Conservation (phyloP, 2,113 vertebrate genomes). For the Scartelaos histophorus region DNA sequence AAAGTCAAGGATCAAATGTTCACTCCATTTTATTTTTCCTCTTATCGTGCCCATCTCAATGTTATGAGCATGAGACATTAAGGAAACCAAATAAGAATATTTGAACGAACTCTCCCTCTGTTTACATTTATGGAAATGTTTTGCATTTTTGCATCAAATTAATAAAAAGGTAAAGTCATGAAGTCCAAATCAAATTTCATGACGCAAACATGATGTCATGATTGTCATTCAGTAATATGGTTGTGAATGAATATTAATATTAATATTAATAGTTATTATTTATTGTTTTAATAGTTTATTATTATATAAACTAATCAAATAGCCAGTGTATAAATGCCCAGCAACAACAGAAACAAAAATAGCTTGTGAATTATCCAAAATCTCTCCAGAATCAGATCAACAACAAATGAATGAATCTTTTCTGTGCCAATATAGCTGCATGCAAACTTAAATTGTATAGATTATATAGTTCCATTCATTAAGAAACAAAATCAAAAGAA, state of each 20-base stretch:
- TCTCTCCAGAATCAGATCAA: background rate
- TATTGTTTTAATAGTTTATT: no score
- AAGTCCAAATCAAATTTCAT: background rate
- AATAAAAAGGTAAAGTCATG: background rate
- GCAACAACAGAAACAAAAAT: no score
- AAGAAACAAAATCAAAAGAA: no score
- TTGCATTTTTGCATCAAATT: background rate
- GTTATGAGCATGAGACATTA: background rate
- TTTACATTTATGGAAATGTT: background rate
- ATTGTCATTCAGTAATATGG: no score
- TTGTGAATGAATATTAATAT: no score
- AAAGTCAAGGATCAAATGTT: background rate
- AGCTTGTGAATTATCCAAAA: background rate
- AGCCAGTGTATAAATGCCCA: no score
- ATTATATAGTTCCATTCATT: no score
- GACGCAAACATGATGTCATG: background rate
- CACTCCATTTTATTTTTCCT: background rate
- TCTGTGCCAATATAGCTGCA: no score
- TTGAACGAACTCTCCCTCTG: background rate
- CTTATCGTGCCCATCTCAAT: background rate
- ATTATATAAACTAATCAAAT: no score
- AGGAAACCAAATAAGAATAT: background rate
- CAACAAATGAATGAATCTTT: no score
- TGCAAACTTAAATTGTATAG: no score
- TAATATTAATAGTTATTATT: no score